Percentiles rank a stretch among this genome's conserved stretches.
Evolutionary conservation across 2,113 vertebrate genomes (phyloP).

Genomic region (Sander lucioperca): DNA sequence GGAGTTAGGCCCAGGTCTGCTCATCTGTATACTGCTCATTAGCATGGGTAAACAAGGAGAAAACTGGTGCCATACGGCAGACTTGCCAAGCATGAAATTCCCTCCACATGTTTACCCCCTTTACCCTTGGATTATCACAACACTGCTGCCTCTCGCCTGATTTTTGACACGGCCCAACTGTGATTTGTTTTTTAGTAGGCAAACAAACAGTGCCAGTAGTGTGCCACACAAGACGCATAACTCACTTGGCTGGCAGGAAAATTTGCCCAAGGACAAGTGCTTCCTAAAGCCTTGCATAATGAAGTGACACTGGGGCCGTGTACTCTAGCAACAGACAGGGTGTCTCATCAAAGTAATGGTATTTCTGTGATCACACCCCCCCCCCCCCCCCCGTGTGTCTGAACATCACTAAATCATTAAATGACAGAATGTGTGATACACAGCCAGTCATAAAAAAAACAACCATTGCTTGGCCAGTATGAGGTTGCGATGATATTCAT

Average conservation of each 20-base stretch:
- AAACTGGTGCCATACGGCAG: slow-evolving; percentile 78
- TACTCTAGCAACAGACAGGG: slow-evolving; percentile 39
- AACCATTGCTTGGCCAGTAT: slow-evolving; percentile 21
- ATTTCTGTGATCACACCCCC: slow-evolving; percentile 30
- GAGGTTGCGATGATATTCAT: slow-evolving; percentile 5
- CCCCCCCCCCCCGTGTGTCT: background rate
- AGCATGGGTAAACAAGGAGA: slow-evolving; percentile 80
- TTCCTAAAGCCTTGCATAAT: slow-evolving; percentile 30
- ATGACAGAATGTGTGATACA: background rate
- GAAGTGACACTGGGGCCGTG: slow-evolving; percentile 23
- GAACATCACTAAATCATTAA: slow-evolving; percentile 19
- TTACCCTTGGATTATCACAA: slow-evolving; percentile 78
- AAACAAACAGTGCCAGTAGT: slow-evolving; percentile 43
- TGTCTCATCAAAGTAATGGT: slow-evolving; percentile 51
- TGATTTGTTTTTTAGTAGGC: slow-evolving; percentile 38
- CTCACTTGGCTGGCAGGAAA: slow-evolving; percentile 39
- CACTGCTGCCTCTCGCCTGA: slow-evolving; percentile 38
- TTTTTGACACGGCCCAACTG: slow-evolving; percentile 59
- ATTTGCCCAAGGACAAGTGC: slow-evolving; percentile 53
- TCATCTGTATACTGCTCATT: slow-evolving; percentile 83
- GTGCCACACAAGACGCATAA: slow-evolving; percentile 31
- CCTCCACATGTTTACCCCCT: slow-evolving; percentile 81
- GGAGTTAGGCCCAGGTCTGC: slow-evolving; percentile 54
- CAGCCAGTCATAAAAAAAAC: slow-evolving; percentile 14
- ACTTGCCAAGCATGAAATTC: slow-evolving; percentile 82